Conservation (phyloP, 2,113 vertebrate genomes). For the Puffinus mauretanicus region DNA sequence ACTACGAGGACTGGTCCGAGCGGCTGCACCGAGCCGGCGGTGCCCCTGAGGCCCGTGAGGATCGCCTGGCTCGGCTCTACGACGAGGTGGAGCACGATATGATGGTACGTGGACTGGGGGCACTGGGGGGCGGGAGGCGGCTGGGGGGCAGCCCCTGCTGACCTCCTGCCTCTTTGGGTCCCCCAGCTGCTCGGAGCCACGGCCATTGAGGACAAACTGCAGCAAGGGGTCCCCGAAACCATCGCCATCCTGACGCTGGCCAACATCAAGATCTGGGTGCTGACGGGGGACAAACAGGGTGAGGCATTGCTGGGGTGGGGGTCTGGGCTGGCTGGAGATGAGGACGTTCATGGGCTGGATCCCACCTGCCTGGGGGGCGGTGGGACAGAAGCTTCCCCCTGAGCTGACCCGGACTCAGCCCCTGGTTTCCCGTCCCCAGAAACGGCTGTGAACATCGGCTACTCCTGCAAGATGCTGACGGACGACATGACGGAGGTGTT, state of each 20-base stretch:
- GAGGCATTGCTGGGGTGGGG: not conserved
- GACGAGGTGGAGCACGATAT: constrained; percentile 91
- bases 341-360: not conserved
- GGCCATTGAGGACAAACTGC: constrained; percentile 93
- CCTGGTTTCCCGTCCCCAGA: constrained; percentile 67
- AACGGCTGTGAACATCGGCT: constrained; percentile 93
- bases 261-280: constrained; percentile 96
- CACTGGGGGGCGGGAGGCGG: rapidly evolving
- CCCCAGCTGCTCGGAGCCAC: constrained; percentile 88
- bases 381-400: not conserved
- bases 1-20: constrained; percentile 85
- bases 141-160: not conserved
- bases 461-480: constrained; percentile 96
- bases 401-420: not conserved
- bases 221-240: constrained; percentile 92
- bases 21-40: constrained; percentile 75
- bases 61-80: constrained; percentile 83
- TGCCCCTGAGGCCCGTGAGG: constrained; percentile 80
- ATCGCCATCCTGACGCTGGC: constrained; percentile 89
- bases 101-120: constrained; percentile 75
- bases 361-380: not conserved
- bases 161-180: not conserved
- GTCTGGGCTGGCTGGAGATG: not conserved
- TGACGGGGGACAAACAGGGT: constrained; percentile 97
- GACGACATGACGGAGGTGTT: constrained; percentile 92